phyloP scores from a whole-genome alignment of 1,140 invertebrate species.

The Eupristina koningsbergeri region DNA sequence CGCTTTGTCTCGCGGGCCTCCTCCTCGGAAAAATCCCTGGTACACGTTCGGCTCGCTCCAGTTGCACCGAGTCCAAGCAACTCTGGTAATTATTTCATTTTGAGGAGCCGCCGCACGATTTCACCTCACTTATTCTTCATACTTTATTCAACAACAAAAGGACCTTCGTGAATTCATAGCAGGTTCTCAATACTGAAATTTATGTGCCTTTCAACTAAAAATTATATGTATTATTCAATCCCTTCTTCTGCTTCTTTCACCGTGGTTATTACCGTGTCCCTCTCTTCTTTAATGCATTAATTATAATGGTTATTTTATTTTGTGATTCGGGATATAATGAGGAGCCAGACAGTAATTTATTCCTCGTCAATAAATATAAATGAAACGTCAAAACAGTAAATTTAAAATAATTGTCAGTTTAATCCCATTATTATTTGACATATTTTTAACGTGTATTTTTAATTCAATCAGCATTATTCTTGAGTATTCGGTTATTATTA shows the following conservation, averaged over 20 bases:
- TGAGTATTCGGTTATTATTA: background rate
- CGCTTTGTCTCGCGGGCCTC: conserved; percentile 19
- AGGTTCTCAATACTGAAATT: background rate
- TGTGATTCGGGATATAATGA: background rate
- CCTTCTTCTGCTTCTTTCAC: background rate
- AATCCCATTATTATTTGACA: background rate
- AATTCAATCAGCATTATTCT: background rate
- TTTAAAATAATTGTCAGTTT: background rate
- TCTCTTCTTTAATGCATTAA: background rate
- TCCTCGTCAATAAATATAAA: background rate
- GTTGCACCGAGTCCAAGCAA: no score
- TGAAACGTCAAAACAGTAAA: background rate
- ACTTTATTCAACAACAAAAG: no score
- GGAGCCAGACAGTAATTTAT: background rate
- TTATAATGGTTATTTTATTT: background rate
- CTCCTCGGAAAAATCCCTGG: no score
- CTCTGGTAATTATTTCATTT: no score
- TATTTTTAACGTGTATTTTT: background rate
- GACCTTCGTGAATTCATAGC: no score
- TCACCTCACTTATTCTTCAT: no score
- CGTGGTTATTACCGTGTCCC: background rate
- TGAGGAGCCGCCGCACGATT: no score
- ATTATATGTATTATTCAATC: conserved; percentile 6
- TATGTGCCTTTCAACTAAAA: background rate
- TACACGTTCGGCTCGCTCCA: no score